Base-by-base conservation (phyloP, 2,888 invertebrate species). In the Magallana nippona region DNA sequence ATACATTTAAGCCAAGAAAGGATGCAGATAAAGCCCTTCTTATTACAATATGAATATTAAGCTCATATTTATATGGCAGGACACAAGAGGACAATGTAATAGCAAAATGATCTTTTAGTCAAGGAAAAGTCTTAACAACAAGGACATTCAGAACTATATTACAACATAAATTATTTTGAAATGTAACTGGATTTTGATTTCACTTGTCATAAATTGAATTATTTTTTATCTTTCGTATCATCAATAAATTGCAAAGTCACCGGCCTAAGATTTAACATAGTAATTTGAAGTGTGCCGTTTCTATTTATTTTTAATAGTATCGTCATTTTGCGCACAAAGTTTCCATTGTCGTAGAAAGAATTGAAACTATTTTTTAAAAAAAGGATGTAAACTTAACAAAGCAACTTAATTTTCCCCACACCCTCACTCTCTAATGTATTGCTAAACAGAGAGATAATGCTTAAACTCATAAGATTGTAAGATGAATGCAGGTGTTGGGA, bases 191-290 rank as follows among this genome's bases (percentile, higher is more conserved):
- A 27, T 71, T 63, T 71, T 71, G 71, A 71, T 71, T 71, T 71
- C 27, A 71, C 71, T 71, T 71, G 71, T 71, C 71, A 71, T 15
- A 27, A 15, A 71, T 71, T 15, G 32, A 17, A 71, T 15, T 13
- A 27, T 5, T 13, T 10, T 27, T 71, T 22, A 32, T 71, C 22
- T 71, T 71, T 71, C 71, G 32, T 71, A 71, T 71, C 71, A 27
- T 71, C 22, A 71, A 27, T 71, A 71, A 71, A 71, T 27, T 71
- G 71, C 71, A 32, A 32, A 71, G 71, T 71, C 71, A 71, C 71
- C 5, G 71, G 71, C 15, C 15, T 15, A 22, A 27, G 10, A 15
- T 71, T 71, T 15, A 13, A 15, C 27, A 32, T 32, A 22, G 11
- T 32, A 27, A 0, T 71, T 22, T 19, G 19, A 71, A 71, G 71